Evolutionary conservation across 2,888 invertebrate species (phyloP), one percentile per base, ranked within the genome.

Genomic region (Drosophila mimica): DNA sequence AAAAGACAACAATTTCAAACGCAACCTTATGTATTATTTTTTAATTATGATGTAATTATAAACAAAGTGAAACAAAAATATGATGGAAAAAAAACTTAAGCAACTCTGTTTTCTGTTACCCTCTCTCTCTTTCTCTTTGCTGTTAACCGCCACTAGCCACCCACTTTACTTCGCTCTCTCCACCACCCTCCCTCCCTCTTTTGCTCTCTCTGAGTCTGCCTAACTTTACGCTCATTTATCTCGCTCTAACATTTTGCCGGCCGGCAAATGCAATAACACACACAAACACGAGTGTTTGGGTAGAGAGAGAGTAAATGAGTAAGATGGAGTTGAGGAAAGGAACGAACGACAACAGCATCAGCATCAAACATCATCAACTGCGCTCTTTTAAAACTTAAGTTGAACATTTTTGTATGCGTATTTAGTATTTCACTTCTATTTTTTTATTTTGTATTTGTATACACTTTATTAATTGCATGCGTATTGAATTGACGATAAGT

Each of bases 41-140:
- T 88, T 91, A 91, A 92, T 92, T 92, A 92, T 92, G 91, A 91
- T 91, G 92, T 92, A 92, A 92, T 92, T 92, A 92, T 91, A 92
- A 91, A 91, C 91, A 91, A 91, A 82, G 81, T 89, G 89, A 91
- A 91, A 89, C 89, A 90, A 91, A 76, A 88, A 88, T 79, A 90
- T 84, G 82, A 85, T 76, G 80, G 71, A 74, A 78, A 79, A 79
- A 84, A 83, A 81, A 80, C 76, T 76, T 82, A 76, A 76, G 67
- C 78, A 76, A 67, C 64, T 70, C 82, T 84, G 72, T 87, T 83
- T 84, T 75, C 70, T 66, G 34, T 76, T 75, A 69, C 71, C 69
- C 54, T 15, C 33, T 36, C 30, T 66, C 48, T 46, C 31, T 48
- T 34, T 59, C 20, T 40, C 34, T 43, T 33, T 13, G 54, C 58